These are phyloP conservation scores for Esox masquinongy DNA, from an alignment of 2,797 vertebrate genomes.

Conservation along the genomic window DNA sequence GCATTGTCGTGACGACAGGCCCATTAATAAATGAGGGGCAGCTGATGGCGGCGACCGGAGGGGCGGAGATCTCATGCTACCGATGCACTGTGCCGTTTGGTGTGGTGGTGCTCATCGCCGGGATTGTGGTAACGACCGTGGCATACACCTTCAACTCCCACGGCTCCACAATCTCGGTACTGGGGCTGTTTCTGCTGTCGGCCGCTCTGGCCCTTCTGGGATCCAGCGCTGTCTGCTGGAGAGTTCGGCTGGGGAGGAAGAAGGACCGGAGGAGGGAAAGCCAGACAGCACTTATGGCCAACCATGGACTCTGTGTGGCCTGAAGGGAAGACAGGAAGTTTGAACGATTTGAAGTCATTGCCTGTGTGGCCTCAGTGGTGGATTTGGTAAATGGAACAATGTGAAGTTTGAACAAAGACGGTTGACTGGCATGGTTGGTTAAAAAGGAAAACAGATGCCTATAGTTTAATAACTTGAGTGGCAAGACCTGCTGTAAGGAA, in stretches of 20 bases:
- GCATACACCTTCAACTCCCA: conserved; percentile 92
- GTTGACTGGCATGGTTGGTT: too few relatives aligned
- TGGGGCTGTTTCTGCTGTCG: conserved; percentile 85
- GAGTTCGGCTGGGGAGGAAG: conserved; percentile 74
- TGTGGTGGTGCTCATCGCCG: conserved; percentile 84
- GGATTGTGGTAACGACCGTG: conserved; percentile 83
- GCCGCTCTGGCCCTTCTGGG: conserved; percentile 81
- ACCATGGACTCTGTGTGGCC: conserved; percentile 75
- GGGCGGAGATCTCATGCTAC: conserved; percentile 88
- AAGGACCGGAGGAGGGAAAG: conserved; percentile 83
- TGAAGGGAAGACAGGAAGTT: conserved; percentile 37
- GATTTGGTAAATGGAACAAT: background rate
- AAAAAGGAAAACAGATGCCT: too few relatives aligned
- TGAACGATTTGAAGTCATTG: background rate
- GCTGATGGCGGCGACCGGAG: conserved; percentile 85
- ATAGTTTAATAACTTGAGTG: too few relatives aligned
- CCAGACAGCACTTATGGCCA: conserved; percentile 82
- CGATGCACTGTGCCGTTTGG: conserved; percentile 87
- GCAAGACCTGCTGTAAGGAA: too few relatives aligned
- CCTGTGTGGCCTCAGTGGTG: background rate
- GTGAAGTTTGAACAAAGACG: background rate
- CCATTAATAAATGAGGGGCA: conserved; percentile 83
- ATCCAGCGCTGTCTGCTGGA: conserved; percentile 85
- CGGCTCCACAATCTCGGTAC: conserved; percentile 87
- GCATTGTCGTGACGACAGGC: conserved; percentile 60